Percentiles rank a stretch among this genome's conserved stretches.
Conservation (phyloP, 2,113 vertebrate genomes). For the Melanotaenia duboulayi region DNA sequence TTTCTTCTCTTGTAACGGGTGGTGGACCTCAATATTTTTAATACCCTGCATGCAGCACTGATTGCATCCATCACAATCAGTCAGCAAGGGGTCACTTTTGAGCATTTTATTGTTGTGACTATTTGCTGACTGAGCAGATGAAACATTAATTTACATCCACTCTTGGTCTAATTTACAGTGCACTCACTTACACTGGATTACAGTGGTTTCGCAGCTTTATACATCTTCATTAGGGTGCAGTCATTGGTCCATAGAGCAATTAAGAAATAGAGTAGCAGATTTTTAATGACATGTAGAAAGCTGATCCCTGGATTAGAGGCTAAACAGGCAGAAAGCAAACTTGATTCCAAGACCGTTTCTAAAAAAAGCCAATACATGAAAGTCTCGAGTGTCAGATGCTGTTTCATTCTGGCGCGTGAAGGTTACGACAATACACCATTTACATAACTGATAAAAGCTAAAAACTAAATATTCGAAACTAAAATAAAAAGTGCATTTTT, state of each 20-base stretch:
- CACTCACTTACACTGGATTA: too few species aligned
- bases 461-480: slow-evolving; percentile 31
- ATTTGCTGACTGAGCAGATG: not conserved
- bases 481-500: slow-evolving; percentile 40
- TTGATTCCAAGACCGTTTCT: not conserved
- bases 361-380: slow-evolving; percentile 5
- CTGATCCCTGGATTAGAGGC: not conserved
- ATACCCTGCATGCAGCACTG: too few species aligned
- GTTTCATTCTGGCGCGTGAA: slow-evolving; percentile 15
- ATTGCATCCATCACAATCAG: too few species aligned
- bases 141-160: not conserved
- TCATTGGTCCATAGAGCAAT: not conserved
- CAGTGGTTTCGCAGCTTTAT: not conserved
- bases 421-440: not conserved
- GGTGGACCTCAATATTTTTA: too few species aligned
- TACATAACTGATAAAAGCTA: slow-evolving; percentile 40
- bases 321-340: slow-evolving; percentile 16
- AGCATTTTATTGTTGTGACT: not conserved
- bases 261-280: not conserved
- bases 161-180: not conserved
- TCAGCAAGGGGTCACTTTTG: not conserved
- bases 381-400: slow-evolving; percentile 17
- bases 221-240: not conserved
- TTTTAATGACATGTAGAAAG: not conserved
- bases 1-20: too few species aligned